Evolutionary conservation across 2,113 vertebrate species (phyloP).

Genomic region (Phyllostomus hastatus): DNA sequence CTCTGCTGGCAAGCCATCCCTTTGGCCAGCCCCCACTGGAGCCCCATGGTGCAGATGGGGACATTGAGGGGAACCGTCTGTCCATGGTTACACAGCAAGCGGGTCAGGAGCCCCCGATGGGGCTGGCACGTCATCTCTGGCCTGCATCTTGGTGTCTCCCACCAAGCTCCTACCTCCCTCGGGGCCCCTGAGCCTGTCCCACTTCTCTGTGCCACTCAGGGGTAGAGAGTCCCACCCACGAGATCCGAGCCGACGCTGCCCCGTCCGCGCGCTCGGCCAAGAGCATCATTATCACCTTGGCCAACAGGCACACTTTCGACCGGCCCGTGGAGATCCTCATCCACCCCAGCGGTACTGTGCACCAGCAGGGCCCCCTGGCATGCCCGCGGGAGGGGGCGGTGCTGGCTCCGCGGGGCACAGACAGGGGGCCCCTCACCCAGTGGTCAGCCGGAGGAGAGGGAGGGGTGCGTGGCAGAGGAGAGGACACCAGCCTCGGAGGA

Average conservation of each 20-base stretch:
- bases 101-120: neutral
- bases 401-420: neutral
- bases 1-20: neutral
- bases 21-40: neutral
- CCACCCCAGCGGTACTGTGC: slow-evolving; percentile 91
- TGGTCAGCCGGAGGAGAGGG: neutral
- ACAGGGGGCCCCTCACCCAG: rapidly evolving
- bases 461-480: rapidly evolving
- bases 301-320: slow-evolving; percentile 95
- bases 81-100: neutral
- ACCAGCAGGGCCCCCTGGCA: rapidly evolving
- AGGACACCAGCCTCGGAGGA: neutral
- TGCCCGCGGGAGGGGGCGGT: neutral
- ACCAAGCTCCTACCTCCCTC: neutral
- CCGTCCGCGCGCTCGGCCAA: slow-evolving; percentile 90
- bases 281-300: slow-evolving; percentile 92
- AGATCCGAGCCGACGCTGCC: slow-evolving; percentile 93
- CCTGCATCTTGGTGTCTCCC: neutral
- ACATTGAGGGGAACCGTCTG: neutral
- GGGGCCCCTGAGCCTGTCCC: neutral
- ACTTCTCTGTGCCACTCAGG: slow-evolving; percentile 77
- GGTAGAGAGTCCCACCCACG: slow-evolving; percentile 95
- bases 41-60: neutral
- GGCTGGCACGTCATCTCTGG: neutral
- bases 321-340: slow-evolving; percentile 93